Base-by-base conservation (phyloP, 2,797 vertebrate species). In the Esox masquinongy region DNA sequence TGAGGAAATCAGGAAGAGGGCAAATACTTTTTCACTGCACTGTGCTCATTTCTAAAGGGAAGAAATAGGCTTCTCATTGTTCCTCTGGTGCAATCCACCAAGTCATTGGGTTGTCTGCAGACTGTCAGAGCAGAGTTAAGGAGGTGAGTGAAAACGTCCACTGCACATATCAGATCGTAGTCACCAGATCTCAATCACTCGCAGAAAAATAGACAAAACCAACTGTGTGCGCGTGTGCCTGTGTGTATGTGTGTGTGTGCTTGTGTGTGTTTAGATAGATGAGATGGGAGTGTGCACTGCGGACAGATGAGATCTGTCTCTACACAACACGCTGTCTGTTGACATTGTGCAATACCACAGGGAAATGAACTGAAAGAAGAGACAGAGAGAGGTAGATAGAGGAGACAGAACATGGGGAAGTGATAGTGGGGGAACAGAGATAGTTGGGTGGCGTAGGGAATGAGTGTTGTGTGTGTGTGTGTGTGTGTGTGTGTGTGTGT, bases 181-280 rank as follows among this genome's bases (percentile, higher is more conserved):
- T 24, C 56, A 77, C 77, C 15, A 70, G 75, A 80, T 85, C 74
- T 77, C 63, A 74, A 76, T 86, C 84, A 79, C 86, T 86, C 82
- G 84, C 76, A 71, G 74, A 72, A 79, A 63, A 73, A 78, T 75
- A 92, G 87, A 89, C 89, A 89, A 85, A 91, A 90, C 80, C 80
- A 63, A 31, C 36, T 19, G 61, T 19, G 53, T 56, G 51, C 14
- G 17, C 4, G 50, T 19, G 53, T 56, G 53, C 29, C 29, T 69
- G 39, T 47, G 43, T 47, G 43, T 47, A 5, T 47, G 9, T 14
- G 43, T 14, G 9, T 47, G 43, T 47, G 43, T 47, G 43, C 12
- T 14, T 47, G 43, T 47, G 43, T 47, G 43, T 47, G 43, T 47
- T 74, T 47, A 5, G 43, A 47, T 47, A 47, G 43, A 14, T 47